Evolutionary conservation across 2,888 invertebrate species (phyloP), one percentile per base, ranked within the genome.

Genomic region (Serrognathus titanus): DNA sequence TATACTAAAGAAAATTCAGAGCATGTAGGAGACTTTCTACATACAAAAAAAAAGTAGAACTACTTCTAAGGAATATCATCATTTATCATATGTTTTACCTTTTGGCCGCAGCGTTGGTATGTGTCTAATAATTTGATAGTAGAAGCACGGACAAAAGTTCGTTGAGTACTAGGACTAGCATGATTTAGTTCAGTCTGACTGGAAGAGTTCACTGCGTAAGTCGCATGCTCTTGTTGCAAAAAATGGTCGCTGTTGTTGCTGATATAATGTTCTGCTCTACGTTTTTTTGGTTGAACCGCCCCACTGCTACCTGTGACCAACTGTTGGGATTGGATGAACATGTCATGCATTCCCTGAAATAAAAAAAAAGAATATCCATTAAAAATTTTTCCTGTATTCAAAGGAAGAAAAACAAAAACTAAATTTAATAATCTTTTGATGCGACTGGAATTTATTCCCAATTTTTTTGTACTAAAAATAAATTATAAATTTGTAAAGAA

Each of bases 341-440:
- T 90, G 89, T 89, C 89, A 89, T 85, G 88, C 88, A 87, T 87
- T 87, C 88, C 88, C 89, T 90, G 80, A 20, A 81, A 80, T 56
- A 63, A 78, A 63, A 66, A 48, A 61, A 36, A 53, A 50, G 31
- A 10, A 1, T 7, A 12, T 39, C 39, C 10, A 39, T 39, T 4
- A 11, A 10, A 38, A 38, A 38, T 38, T 3, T 16, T 16, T 16
- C 2, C 16, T 16, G 16, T 3, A 16, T 2, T 3, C 16, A 16
- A 16, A 16, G 2, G 16, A 1, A 16, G 2, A 16, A 16, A 16
- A 16, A n/a, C n/a, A n/a, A n/a, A n/a, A n/a, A n/a, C n/a, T n/a
- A n/a, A n/a, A n/a, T n/a, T n/a, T n/a, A n/a, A n/a, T n/a, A n/a
- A n/a, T n/a, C n/a, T n/a, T n/a, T n/a, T n/a, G n/a, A n/a, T n/a